Evolutionary conservation across 2,888 invertebrate species (phyloP).

Genomic region (Aphidius colemani): DNA sequence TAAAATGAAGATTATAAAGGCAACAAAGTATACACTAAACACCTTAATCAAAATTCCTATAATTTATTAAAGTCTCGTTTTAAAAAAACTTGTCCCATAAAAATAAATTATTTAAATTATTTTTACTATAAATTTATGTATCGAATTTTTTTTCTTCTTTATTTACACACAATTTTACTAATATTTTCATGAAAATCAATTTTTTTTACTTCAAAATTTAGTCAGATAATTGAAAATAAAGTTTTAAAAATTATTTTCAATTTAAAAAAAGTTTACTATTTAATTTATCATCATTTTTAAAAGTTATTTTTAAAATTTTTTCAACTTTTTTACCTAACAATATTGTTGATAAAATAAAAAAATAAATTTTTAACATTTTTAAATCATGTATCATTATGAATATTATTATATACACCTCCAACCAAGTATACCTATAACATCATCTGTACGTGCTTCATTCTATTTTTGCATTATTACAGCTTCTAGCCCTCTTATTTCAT

Average conservation of each 20-base stretch:
- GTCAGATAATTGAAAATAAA: no score
- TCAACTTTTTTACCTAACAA: neutral
- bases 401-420: conserved; percentile 36
- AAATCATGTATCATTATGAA: conserved; percentile 41
- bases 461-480: conserved; percentile 42
- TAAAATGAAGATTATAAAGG: no score
- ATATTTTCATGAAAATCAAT: no score
- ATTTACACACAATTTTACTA: no score
- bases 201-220: no score
- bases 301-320: neutral
- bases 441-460: conserved; percentile 38
- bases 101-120: no score
- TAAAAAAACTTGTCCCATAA: no score
- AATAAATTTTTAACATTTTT: conserved; percentile 42
- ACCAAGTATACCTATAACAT: conserved; percentile 1
- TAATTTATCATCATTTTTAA: neutral
- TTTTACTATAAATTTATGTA: neutral
- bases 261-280: conserved; percentile 2
- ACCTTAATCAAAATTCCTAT: no score
- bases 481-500: conserved; percentile 5
- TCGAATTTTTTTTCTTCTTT: neutral
- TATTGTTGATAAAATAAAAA: conserved; percentile 32
- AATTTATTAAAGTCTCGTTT: no score
- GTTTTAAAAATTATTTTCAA: neutral
- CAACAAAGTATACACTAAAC: no score